Evolutionary conservation across 2,797 vertebrate species (phyloP).

Genomic region (Alca torda): DNA sequence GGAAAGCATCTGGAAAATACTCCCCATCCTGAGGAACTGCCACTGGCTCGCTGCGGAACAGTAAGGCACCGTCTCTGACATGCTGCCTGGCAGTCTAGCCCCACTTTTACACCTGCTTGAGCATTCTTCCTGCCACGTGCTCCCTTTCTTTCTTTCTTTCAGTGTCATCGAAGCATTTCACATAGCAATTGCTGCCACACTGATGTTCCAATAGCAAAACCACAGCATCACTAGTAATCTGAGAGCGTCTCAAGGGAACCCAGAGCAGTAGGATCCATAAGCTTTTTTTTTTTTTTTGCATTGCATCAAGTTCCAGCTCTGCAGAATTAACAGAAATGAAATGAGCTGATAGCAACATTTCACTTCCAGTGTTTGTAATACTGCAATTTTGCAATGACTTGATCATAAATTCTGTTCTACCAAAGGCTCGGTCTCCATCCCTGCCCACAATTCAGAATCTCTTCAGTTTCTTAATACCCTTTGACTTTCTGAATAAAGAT

Average conservation of each 20-base stretch:
- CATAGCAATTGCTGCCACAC: not conserved
- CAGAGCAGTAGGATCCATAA: not conserved
- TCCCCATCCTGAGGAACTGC: not conserved
- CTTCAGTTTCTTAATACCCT: conserved; percentile 33
- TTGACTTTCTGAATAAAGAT: conserved; percentile 39
- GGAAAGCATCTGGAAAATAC: not conserved
- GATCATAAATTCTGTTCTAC: not conserved
- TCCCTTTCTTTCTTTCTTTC: not conserved
- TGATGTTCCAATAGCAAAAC: not conserved
- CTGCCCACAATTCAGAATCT: conserved; percentile 26
- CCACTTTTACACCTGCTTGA: not conserved
- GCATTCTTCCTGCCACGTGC: not conserved
- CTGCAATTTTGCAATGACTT: not conserved
- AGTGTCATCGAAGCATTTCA: not conserved
- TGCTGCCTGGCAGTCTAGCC: not conserved
- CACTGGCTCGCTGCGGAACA: not conserved
- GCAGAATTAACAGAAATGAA: not conserved
- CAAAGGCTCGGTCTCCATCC: not conserved
- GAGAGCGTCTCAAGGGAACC: not conserved
- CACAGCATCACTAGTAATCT: not conserved
- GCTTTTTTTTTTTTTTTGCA: not conserved
- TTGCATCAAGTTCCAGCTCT: not conserved
- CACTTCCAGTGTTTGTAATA: not conserved
- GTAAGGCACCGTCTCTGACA: not conserved
- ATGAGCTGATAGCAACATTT: not conserved